These are phyloP conservation scores for Siderastrea siderea DNA, from an alignment of 92 coral and sea anemone genomes.

Conservation along the genomic window DNA sequence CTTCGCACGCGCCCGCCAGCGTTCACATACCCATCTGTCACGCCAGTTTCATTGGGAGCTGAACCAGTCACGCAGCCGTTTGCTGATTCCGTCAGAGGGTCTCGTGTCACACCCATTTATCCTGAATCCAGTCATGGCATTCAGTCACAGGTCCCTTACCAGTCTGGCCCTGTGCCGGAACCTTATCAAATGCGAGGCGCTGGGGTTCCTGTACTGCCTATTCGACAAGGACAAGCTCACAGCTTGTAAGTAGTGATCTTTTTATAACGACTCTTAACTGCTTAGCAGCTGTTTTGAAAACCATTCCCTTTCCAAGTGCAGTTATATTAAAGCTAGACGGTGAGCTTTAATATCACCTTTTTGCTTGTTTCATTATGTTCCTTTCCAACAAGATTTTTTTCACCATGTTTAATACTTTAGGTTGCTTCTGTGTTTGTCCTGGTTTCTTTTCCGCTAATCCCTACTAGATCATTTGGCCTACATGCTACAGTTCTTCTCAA, in stretches of 20 bases:
- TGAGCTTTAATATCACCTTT: no score
- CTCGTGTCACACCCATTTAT: conserved; percentile 35
- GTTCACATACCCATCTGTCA: conserved; percentile 32
- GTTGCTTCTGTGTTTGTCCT: no score
- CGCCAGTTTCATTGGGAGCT: conserved; percentile 26
- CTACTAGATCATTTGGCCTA: no score
- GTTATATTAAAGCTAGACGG: no score
- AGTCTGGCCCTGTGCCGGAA: conserved; percentile 9
- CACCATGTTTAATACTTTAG: neutral
- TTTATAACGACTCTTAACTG: neutral
- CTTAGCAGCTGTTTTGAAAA: neutral
- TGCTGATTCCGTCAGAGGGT: conserved; percentile 31
- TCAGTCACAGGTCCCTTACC: conserved; percentile 43
- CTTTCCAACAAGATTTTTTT: neutral
- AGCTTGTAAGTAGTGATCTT: conserved; percentile 9
- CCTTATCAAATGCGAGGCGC: conserved; percentile 10
- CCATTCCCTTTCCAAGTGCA: neutral
- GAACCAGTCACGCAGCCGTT: conserved; percentile 49
- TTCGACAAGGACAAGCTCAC: conserved; percentile 15
- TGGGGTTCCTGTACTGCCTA: conserved; percentile 16
- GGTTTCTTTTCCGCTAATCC: no score
- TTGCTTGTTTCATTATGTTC: no score
- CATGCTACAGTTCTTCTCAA: no score
- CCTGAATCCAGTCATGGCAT: conserved; percentile 16
- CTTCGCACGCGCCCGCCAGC: conserved; percentile 67